phyloP scores from a whole-genome alignment of 2,888 invertebrate genomes.

The Mesoligia furuncula region DNA sequence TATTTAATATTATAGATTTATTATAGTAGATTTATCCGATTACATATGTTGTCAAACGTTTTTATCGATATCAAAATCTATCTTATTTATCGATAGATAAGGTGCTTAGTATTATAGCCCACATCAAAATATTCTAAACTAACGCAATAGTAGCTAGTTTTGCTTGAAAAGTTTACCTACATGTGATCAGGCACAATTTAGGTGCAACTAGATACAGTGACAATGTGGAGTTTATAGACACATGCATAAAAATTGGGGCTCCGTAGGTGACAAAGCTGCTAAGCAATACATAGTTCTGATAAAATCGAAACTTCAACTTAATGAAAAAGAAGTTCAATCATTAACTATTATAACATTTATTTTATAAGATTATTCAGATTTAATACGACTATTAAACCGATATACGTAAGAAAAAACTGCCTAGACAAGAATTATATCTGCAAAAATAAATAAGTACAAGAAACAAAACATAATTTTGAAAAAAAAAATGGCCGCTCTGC shows the following conservation, averaged over 20 bases:
- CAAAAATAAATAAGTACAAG: not conserved
- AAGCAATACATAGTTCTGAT: not conserved
- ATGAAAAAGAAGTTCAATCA: not conserved
- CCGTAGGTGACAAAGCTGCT: slow-evolving; percentile 55
- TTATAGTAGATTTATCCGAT: not conserved
- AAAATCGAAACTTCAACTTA: not conserved
- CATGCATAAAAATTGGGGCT: slow-evolving; percentile 67
- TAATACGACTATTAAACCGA: not conserved
- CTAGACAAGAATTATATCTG: not conserved
- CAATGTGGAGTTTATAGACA: slow-evolving; percentile 48
- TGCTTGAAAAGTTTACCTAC: slow-evolving; percentile 16
- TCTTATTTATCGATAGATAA: not conserved
- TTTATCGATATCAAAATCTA: not conserved
- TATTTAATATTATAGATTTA: not conserved
- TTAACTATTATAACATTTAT: not conserved
- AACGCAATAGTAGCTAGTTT: not conserved
- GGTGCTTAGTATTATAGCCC: not conserved
- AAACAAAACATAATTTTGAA: not conserved
- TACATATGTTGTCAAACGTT: not conserved
- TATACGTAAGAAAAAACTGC: not conserved
- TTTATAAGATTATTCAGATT: not conserved
- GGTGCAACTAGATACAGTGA: slow-evolving; percentile 64
- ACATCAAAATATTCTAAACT: slow-evolving; percentile 17
- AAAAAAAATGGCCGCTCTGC: not conserved
- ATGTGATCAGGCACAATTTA: slow-evolving; percentile 45